Evolutionary conservation across 2,888 invertebrate genomes (phyloP), one percentile per base, ranked within the genome.

Genomic region (Hypercompe scribonia): DNA sequence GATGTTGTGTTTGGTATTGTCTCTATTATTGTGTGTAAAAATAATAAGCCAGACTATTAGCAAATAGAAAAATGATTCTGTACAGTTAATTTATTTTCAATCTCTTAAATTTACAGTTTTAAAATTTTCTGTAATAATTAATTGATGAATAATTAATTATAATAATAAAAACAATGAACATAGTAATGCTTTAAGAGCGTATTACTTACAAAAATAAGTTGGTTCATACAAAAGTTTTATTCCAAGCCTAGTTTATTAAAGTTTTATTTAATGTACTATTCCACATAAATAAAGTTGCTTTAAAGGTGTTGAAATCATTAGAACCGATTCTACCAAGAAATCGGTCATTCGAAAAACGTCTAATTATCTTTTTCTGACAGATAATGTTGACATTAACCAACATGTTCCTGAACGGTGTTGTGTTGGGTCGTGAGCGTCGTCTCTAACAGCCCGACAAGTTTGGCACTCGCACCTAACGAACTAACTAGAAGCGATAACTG

Each of bases 391-490:
- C 18, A 58, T 31, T 31, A 61, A 31, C 18, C 8, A 61, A 31
- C 31, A 11, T n/a, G 34, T n/a, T 28, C 0, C 11, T 18, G 34
- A 54, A n/a, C 8, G 3, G 11, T 31, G 39, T 42, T 24, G 61
- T 69, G 61, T 69, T 31, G 54, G 68, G 21, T 70, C 71, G 70
- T 78, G 81, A 75, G 72, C 79, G 72, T 58, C 74, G 74, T 76
- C 77, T 80, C 73, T 82, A 84, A 86, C 15, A 34, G 79, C 68
- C 72, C 78, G 78, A 82, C 75, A 83, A 81, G 85, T 91, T 93
- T 92, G 93, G 93, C 93, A 91, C 90, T 85, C 79, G 82, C 81
- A 86, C 80, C 77, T 90, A 90, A 90, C 88, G 80, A 90, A 87
- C 88, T 69, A 68, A 89, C 89, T 86, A 76, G 79, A 86, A 88